Evolutionary conservation across 1,140 invertebrate genomes (phyloP), one percentile per base, ranked within the genome.

Genomic region (Penaeus indicus): DNA sequence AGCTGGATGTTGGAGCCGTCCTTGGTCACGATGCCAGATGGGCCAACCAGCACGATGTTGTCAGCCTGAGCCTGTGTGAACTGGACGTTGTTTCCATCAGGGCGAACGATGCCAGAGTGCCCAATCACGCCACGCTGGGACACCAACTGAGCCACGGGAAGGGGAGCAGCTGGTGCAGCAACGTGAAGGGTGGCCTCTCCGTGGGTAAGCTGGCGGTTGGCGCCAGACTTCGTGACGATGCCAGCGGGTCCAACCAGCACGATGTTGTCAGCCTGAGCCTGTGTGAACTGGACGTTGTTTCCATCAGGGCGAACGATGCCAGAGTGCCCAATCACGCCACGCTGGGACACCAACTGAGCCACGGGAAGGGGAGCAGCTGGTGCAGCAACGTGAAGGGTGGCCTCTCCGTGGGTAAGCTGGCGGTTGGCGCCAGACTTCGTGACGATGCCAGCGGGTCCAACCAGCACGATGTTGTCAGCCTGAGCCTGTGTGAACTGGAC

Each of bases 211-310:
- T 54, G 54, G 16, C 54, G 54, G 54, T 54, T 54, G 54, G 54
- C 54, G 16, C 54, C 54, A 54, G 54, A 54, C 54, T 54, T 54
- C 10, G 54, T 54, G 11, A 54, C 54, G 54, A 54, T 54, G 54
- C 54, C 54, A 54, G 54, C 54, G 54, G 54, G 54, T 54, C 54
- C 54, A 54, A 54, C 54, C 54, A 87, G 78, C 13, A 81, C 25
- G 77, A 69, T 81, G 61, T 87, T 69, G 16, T 27, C 62, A 25
- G 77, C 77, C 42, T 87, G 27, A 19, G 21, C 85, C 5, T 54
- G 78, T 47, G 85, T 87, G 85, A 87, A 87, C 85, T 87, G 85
- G 19, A 67, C 63, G 78, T 87, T 87, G 61, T 81, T 69, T 19
- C 85, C 85, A 77, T 69, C 42, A 19, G 85, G 78, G 61, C 63